Evolutionary conservation across 2,888 invertebrate genomes (phyloP).

Genomic region (Apomyelois bistriatella): DNA sequence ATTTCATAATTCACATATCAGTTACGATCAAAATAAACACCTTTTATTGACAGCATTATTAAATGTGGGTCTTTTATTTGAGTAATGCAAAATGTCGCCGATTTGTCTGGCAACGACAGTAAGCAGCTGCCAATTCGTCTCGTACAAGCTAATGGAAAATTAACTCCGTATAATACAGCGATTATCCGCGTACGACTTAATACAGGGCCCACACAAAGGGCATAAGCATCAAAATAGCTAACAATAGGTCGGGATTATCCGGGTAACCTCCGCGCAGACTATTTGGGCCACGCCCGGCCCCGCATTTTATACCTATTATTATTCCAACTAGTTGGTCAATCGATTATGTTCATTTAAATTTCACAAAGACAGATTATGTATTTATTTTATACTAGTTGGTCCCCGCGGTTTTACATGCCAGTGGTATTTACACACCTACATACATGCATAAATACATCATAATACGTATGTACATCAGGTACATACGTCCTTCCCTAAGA

Average conservation of each 20-base stretch:
- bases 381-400: too few species aligned
- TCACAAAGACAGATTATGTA: not conserved
- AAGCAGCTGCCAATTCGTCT: constrained; percentile 67
- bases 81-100: constrained; percentile 35
- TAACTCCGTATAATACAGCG: constrained; percentile 74
- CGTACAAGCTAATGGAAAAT: constrained; percentile 66
- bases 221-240: constrained; percentile 76
- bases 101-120: constrained; percentile 46
- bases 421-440: too few species aligned
- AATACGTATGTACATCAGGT: too few species aligned
- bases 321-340: constrained; percentile 5
- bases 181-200: constrained; percentile 78
- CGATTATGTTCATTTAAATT: constrained; percentile 3
- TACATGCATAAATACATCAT: too few species aligned
- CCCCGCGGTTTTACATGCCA: too few species aligned
- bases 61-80: not conserved
- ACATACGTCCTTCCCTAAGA: too few species aligned
- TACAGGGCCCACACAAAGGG: constrained; percentile 70
- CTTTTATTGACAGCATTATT: constrained; percentile 8
- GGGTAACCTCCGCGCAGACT: constrained; percentile 50
- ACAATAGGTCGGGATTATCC: constrained; percentile 73
- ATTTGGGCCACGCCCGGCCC: constrained; percentile 43
- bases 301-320: constrained; percentile 9
- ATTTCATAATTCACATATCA: constrained; percentile 13
- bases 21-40: constrained; percentile 14